Evolutionary conservation across 2,113 vertebrate genomes (phyloP), one percentile per base, ranked within the genome.

Genomic region (Engystomops pustulosus): DNA sequence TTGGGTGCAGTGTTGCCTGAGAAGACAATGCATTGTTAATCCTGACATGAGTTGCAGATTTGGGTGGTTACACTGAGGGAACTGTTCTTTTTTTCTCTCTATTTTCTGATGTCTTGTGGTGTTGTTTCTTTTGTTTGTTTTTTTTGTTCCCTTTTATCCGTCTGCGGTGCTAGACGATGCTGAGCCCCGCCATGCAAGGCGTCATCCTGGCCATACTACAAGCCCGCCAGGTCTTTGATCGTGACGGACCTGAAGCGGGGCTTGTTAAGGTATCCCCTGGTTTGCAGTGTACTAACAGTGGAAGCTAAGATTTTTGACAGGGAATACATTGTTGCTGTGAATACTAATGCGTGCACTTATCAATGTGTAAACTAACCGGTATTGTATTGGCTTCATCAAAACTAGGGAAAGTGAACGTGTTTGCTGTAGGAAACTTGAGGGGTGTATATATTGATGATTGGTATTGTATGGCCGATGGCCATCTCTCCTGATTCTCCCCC

Each of bases 141-240:
- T 10, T 70, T 3, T 55, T 81, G 53, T 70, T n/a, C n/a, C 2
- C 38, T 51, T 36, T 36, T 6, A 53, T 70, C 55, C 34, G 17
- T 27, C 49, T 32, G 90, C 47, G 88, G 58, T 91, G 93, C 90
- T 83, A 99, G 98, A 95, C 96, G 94, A 98, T 99, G 97, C 93
- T 99, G 88, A 98, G 95, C 71, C 98, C 98, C 70, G 98, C 98
- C 80, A 99, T 99, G 98, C 98, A 99, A 91, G 98, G 98, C 10
- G 94, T 99, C 90, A 98, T 99, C 89, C 90, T 99, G 86, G 98
- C 97, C 86, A 98, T 99, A 81, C 97, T 96, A 70, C 98, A 99
- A 91, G 96, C 97, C 91, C 95, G 97, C 77, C 93, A 96, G 86
- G 95, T 90, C 15, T 98, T 98, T 91, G 98, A 99, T 89, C 95